phyloP scores from a whole-genome alignment of 2,113 vertebrate species.

The Ammospiza nelsoni region DNA sequence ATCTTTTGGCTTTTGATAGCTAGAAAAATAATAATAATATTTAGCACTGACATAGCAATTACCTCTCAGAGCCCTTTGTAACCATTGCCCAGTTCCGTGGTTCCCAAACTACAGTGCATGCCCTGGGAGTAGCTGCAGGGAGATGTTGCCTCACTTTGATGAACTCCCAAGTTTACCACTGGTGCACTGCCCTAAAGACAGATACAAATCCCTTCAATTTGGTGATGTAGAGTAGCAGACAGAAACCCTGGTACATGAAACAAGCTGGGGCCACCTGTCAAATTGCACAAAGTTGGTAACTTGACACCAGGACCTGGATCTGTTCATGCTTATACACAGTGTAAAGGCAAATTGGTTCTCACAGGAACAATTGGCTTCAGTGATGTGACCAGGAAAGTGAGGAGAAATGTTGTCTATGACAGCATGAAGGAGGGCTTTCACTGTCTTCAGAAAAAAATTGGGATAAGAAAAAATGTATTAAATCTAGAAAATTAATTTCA shows the following conservation, averaged over 20 bases:
- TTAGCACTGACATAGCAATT: slow-evolving; percentile 41
- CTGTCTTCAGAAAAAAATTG: background rate
- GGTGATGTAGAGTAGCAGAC: background rate
- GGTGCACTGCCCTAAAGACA: background rate
- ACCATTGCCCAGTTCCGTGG: background rate
- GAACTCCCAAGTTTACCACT: rapidly evolving
- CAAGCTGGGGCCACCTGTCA: rapidly evolving
- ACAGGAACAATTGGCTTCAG: background rate
- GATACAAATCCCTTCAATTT: background rate
- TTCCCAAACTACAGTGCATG: background rate
- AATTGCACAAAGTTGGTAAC: rapidly evolving
- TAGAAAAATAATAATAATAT: slow-evolving; percentile 37
- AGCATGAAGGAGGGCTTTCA: background rate
- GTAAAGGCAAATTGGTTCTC: background rate
- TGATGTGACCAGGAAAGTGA: background rate
- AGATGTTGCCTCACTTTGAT: background rate
- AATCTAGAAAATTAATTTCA: background rate
- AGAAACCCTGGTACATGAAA: background rate
- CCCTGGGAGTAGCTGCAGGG: background rate
- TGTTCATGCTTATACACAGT: rapidly evolving
- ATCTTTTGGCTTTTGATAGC: slow-evolving; percentile 16
- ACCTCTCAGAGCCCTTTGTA: background rate
- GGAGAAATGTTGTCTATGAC: background rate
- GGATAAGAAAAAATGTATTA: background rate
- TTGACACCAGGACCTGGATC: background rate